Percentiles rank a stretch among this genome's conserved stretches.
Evolutionary conservation across 2,888 invertebrate genomes (phyloP).

Genomic region (Anoplius nigerrimus): DNA sequence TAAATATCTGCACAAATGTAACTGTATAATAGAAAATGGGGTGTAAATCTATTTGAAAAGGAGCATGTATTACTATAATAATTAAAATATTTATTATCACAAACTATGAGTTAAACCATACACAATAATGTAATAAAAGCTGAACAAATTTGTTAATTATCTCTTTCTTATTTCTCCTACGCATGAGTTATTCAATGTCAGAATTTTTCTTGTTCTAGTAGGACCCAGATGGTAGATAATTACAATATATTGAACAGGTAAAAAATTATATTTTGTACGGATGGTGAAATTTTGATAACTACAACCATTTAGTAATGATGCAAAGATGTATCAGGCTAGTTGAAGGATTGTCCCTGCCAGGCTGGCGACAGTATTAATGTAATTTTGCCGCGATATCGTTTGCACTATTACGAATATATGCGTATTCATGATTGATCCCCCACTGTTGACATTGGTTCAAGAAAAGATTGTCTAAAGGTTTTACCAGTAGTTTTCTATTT

Average conservation of each 20-base stretch:
- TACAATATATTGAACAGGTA: neutral
- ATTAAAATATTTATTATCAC: conserved; percentile 74
- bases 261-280: conserved; percentile 3
- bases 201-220: conserved; percentile 7
- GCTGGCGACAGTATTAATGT: neutral
- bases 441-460: conserved; percentile 7
- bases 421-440: conserved; percentile 10
- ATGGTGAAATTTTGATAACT: neutral
- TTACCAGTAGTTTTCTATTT: conserved; percentile 25
- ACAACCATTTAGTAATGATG: neutral
- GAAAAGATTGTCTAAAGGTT: conserved; percentile 18
- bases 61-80: conserved; percentile 36
- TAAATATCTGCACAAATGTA: no score
- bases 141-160: conserved; percentile 35
- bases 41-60: no score
- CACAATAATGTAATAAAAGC: conserved; percentile 67
- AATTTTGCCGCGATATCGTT: neutral
- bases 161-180: no score
- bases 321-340: neutral
- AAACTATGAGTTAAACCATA: conserved; percentile 71
- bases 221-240: neutral
- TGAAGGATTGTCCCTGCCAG: neutral
- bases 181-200: neutral
- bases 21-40: neutral
- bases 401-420: conserved; percentile 4